Evolutionary conservation across 2,113 vertebrate genomes (phyloP), one percentile per base, ranked within the genome.

Genomic region (Gasterosteus aculeatus): DNA sequence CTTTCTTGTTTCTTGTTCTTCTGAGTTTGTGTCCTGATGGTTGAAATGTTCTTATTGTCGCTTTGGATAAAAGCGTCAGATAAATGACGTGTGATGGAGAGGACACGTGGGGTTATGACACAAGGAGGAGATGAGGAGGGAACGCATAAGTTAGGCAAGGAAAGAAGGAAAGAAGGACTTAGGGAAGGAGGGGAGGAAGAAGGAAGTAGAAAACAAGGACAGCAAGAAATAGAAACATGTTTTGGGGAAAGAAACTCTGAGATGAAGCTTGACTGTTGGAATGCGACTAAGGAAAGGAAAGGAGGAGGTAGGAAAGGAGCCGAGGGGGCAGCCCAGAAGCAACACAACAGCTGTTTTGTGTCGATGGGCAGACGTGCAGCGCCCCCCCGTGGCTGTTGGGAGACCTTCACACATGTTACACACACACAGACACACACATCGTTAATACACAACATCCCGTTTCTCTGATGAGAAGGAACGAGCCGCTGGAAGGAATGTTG

Each of bases 391-490:
- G 88, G 82, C 51, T 46, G 29, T 58, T 31, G 65, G 47, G 18
- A 74, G 19, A 62, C 7, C 44, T 68, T 16, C 65, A 51, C 0
- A 15, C 49, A 5, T 26, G 19, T 46, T 35, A 33, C 33, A 33
- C 33, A 33, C 33, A 33, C 3, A 19, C 22, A 51, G 39, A 18
- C 54, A 22, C 9, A 22, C 19, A 51, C 47, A 51, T 90, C 82
- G 74, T 86, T 83, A 85, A 83, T 83, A 39, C 59, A 77, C 54
- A 3, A 68, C 64, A 63, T 83, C 79, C 83, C 65, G 72, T 81
- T 81, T 74, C 56, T 19, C 69, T 73, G 75, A 88, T 88, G 80
- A 88, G 74, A 82, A 87, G 77, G 79, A 85, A 89, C 72, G 85
- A 84, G 74, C 63, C 49, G 12, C 66, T 63, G 79, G 79, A 61